Base-by-base conservation (phyloP, 1,140 invertebrate genomes). In the Trichonephila inaurata region DNA sequence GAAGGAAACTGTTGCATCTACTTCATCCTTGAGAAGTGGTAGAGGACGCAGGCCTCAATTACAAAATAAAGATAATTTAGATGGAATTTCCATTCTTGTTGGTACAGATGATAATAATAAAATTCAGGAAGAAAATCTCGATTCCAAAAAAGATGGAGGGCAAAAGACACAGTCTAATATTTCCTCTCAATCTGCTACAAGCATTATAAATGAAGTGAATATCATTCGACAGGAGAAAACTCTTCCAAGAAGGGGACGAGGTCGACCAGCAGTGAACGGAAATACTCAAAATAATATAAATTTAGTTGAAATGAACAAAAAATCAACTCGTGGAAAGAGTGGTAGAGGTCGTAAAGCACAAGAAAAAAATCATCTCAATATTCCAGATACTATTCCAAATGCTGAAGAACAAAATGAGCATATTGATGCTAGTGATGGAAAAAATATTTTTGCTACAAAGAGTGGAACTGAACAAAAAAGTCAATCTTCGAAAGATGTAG, bases 1-100 rank as follows among this genome's bases (percentile, higher is more conserved):
- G 4, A 19, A 5, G 33, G 7, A 77, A 77, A 16, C 69, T 77
- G 14, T 77, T 40, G 4, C 28, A 33, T 28, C 24, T 14, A 77
- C 69, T 77, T 12, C 72, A 85, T 18, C 51, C 3, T 28, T 61
- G 14, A 60, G 83, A 16, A 85, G 83, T 85, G 83, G 21, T 28
- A 85, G 83, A 61, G 58, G 83, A 28, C 83, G 83, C 5, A 85
- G n/a, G 60, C 28, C 44, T 7, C 83, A 85, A 85, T 44, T 69
- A 14, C n/a, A 69, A 69, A 24, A 69, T 24, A 69, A 69, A 8
- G 14, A 24, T 24, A 69, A 69, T 24, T 33, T 77, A 77, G 28
- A 40, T 40, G 33, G 72, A 16, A 77, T 40, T 33, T 19, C 72
- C 2, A 28, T 77, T 7, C 72, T 4, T 4, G 19, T 33, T 33